Evolutionary conservation across 1,140 invertebrate species (phyloP).

Genomic region (Colletes gigas): DNA sequence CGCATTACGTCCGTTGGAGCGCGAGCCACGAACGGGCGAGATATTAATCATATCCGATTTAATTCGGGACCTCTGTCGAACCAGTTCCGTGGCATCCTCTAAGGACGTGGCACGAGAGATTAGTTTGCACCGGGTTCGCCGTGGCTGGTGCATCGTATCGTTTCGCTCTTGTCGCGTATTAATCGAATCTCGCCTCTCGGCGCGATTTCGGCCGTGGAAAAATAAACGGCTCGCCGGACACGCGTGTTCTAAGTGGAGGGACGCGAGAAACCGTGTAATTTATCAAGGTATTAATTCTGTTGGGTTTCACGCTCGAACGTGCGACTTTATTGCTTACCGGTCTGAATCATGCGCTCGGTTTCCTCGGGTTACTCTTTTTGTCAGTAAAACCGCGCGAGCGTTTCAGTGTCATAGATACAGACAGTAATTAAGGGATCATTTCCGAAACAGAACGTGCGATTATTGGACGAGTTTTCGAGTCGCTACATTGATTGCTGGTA

Average conservation of each 20-base stretch:
- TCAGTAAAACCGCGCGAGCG: too few relatives aligned
- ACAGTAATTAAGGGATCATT: too few relatives aligned
- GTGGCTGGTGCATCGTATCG: slow-evolving; percentile 1
- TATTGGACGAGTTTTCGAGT: too few relatives aligned
- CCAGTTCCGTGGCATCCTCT: slow-evolving; percentile 13
- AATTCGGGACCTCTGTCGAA: slow-evolving; percentile 35
- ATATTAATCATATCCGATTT: slow-evolving; percentile 60
- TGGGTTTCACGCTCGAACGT: slow-evolving; percentile 27
- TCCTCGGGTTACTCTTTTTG: not conserved
- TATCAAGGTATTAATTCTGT: slow-evolving; percentile 31
- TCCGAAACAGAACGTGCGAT: too few relatives aligned
- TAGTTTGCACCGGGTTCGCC: not conserved
- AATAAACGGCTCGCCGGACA: not conserved
- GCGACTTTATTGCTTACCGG: slow-evolving; percentile 12
- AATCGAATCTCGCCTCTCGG: not conserved
- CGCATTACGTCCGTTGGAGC: slow-evolving; percentile 21
- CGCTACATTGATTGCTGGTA: too few relatives aligned
- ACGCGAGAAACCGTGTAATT: slow-evolving; percentile 3
- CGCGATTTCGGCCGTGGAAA: not conserved
- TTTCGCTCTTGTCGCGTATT: slow-evolving; percentile 2
- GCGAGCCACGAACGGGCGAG: not conserved
- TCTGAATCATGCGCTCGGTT: not conserved
- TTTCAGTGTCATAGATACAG: too few relatives aligned
- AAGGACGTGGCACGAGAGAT: not conserved
- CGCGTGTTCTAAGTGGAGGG: not conserved